Evolutionary conservation across 2,888 invertebrate species (phyloP), one percentile per base, ranked within the genome.

Genomic region (Emmelina monodactyla): DNA sequence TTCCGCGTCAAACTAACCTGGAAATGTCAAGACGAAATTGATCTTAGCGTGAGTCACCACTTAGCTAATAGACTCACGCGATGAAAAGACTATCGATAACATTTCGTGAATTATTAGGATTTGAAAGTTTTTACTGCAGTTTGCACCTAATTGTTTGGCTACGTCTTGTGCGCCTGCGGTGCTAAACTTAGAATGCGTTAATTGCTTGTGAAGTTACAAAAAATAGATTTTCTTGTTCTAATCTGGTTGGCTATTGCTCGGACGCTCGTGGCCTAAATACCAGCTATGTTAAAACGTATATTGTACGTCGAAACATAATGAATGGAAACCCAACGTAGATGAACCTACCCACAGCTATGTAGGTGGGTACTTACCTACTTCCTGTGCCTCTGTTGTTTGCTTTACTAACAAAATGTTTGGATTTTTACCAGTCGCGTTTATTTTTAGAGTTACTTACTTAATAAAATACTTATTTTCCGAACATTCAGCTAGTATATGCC

Each of bases 61-160:
- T 25, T 3, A 25, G 4, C 25, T 9, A 3, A 10, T n/a, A n/a
- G 25, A 25, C 25, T 25, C 25, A 25, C 25, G 25, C 4, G 9
- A 25, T n/a, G 11, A 34, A n/a, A 19, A 10, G 32, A 42, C 49
- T 48, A 6, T 19, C 19, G 5, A 5, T 9, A 6, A 19, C 19
- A 19, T 76, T 75, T 69, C 55, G 71, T 62, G n/a, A n/a, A n/a
- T n/a, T n/a, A n/a, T n/a, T n/a, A 56, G 53, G 61, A 59, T 68
- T 68, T 64, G 60, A 46, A 55, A 53, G 45, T 49, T 48, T 52
- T 58, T 62, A 45, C 53, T 40, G 44, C 40, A 2, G 22, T 14
- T 6, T 5, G 5, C 5, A 19, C 19, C 19, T 9, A 19, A 19
- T 19, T 19, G 5, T 9, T 9, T 19, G 19, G 19, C n/a, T n/a